These are phyloP conservation scores for Rutilus rutilus DNA, from an alignment of 2,113 vertebrate genomes.

Conservation along the genomic window DNA sequence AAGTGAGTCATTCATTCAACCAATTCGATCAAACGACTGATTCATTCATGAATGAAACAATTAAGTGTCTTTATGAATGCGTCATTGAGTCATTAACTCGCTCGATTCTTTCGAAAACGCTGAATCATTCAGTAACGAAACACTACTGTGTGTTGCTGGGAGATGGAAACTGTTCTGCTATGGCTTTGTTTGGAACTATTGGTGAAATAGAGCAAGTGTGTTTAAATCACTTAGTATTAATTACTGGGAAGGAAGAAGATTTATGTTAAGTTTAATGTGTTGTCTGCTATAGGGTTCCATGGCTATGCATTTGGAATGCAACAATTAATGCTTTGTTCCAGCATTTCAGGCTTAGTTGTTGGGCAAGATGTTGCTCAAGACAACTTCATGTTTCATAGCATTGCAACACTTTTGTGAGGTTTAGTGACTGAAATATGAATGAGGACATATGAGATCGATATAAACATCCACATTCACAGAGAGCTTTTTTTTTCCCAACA, in stretches of 20 bases:
- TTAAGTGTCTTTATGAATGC: too few relatives aligned
- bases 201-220: too few relatives aligned
- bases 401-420: neutral
- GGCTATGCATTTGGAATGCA: neutral
- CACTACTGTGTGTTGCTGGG: too few relatives aligned
- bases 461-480: slow-evolving; percentile 15
- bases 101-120: too few relatives aligned
- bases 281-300: neutral
- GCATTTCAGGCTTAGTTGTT: neutral
- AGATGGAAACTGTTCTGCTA: too few relatives aligned
- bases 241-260: neutral
- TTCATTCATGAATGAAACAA: too few relatives aligned
- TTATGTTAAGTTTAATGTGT: neutral
- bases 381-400: neutral
- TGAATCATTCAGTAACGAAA: too few relatives aligned
- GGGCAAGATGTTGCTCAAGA: neutral
- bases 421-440: slow-evolving; percentile 2
- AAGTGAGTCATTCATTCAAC: too few relatives aligned
- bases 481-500: neutral
- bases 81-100: too few relatives aligned
- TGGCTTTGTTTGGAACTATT: too few relatives aligned
- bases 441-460: neutral
- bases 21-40: too few relatives aligned
- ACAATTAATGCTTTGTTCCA: neutral
- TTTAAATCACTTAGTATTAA: too few relatives aligned